Conservation (phyloP, 1,140 invertebrate genomes). For the Maconellicoccus hirsutus region DNA sequence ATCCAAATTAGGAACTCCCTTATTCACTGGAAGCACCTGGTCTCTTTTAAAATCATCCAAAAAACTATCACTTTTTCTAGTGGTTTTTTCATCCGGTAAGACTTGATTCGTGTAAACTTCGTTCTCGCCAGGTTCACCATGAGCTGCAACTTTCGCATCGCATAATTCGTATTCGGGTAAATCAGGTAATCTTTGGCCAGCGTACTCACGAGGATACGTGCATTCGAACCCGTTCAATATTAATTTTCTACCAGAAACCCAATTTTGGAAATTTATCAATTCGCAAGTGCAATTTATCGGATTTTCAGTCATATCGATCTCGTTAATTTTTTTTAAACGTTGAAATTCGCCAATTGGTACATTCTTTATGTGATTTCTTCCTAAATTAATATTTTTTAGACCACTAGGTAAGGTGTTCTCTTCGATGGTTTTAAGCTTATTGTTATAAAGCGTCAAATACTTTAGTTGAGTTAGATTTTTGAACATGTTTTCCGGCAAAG, state of each 20-base stretch:
- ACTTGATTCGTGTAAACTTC: not conserved
- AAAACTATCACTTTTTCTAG: not conserved
- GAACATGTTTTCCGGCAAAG: conserved; percentile 27
- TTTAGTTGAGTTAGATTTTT: conserved; percentile 26
- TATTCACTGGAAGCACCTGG: not conserved
- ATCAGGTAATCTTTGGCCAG: conserved; percentile 27
- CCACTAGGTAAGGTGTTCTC: conserved; percentile 28
- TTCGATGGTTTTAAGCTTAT: conserved; percentile 27
- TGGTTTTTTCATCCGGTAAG: not conserved
- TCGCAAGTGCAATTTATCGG: conserved; percentile 31
- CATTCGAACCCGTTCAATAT: conserved; percentile 29
- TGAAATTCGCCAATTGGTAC: conserved; percentile 27
- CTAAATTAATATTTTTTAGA: conserved; percentile 28
- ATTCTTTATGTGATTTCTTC: conserved; percentile 29
- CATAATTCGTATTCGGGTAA: conserved; percentile 30
- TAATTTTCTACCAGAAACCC: conserved; percentile 28
- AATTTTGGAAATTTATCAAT: conserved; percentile 30
- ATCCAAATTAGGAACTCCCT: not conserved
- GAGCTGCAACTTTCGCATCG: conserved; percentile 21
- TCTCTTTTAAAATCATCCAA: not conserved
- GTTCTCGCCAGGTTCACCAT: not conserved
- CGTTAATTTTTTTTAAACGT: conserved; percentile 26
- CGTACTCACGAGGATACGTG: conserved; percentile 26
- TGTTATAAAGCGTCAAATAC: conserved; percentile 28
- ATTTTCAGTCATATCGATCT: conserved; percentile 30